Percentiles rank a stretch among this genome's conserved stretches.
These are phyloP conservation scores for Indri indri DNA, from an alignment of 2,113 vertebrate species.

Conservation along the genomic window DNA sequence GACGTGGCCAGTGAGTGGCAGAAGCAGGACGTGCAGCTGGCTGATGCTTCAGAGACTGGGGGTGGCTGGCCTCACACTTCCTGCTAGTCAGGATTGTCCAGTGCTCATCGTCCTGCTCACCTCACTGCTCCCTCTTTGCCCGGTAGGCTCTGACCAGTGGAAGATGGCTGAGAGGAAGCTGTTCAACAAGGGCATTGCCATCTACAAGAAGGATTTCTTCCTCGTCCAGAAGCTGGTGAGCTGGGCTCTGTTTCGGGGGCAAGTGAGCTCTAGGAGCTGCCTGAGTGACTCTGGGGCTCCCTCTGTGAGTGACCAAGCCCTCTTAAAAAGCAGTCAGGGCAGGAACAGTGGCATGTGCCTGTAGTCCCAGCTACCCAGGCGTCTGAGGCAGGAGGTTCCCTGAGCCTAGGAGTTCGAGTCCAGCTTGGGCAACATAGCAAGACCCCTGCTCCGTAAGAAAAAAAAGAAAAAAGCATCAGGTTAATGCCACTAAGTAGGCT, in stretches of 20 bases:
- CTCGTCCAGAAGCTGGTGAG: slow-evolving; percentile 98
- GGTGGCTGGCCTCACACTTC: background rate
- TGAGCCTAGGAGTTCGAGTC: too few relatives aligned
- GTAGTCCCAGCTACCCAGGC: too few relatives aligned
- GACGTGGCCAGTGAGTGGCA: background rate
- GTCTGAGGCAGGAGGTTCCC: too few relatives aligned
- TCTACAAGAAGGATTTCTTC: slow-evolving; percentile 98
- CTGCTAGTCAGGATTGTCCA: accelerated
- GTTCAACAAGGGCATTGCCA: slow-evolving; percentile 96
- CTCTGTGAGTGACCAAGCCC: background rate
- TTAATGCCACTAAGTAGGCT: background rate
- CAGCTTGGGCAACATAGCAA: too few relatives aligned
- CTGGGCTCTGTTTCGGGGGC: background rate
- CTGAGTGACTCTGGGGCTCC: background rate
- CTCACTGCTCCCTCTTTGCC: background rate
- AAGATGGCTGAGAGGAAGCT: slow-evolving; percentile 91
- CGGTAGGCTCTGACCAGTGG: slow-evolving; percentile 95
- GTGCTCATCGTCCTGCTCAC: background rate
- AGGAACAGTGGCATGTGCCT: too few relatives aligned
- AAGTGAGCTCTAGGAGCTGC: background rate
- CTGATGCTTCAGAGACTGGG: background rate
- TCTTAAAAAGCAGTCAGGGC: background rate
- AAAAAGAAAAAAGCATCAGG: background rate
- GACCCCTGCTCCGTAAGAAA: background rate
- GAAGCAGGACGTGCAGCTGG: background rate